Evolutionary conservation across 2,113 vertebrate genomes (phyloP).

Genomic region (Turdus rufiventris): DNA sequence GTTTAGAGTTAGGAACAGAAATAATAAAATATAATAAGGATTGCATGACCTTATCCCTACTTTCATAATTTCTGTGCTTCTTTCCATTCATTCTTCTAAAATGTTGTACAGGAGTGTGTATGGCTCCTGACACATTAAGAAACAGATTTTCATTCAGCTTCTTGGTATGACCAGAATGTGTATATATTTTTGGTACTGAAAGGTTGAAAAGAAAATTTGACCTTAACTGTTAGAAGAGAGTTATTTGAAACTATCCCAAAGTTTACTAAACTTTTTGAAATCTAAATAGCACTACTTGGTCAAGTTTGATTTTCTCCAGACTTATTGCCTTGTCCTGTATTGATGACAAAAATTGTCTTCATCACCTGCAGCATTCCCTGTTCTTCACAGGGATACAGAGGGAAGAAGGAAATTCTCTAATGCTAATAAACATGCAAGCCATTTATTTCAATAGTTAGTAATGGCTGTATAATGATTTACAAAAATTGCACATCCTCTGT

Average conservation of each 20-base stretch:
- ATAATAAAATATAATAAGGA: neutral
- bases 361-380: neutral
- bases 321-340: neutral
- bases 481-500: conserved; percentile 52
- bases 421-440: conserved; percentile 44
- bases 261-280: neutral
- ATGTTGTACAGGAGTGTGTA: neutral
- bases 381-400: neutral
- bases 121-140: neutral
- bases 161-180: neutral
- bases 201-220: neutral
- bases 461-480: conserved; percentile 43
- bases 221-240: neutral
- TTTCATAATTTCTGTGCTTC: neutral
- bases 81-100: neutral
- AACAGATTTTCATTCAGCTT: neutral
- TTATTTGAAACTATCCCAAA: neutral
- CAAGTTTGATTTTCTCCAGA: neutral
- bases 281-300: neutral
- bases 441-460: conserved; percentile 54
- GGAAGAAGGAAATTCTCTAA: conserved; percentile 3
- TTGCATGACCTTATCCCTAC: neutral
- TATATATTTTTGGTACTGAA: neutral
- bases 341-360: neutral
- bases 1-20: neutral